These are phyloP conservation scores for Caenorhabditis inopinata DNA, from an alignment of 1,140 invertebrate species.

Conservation along the genomic window DNA sequence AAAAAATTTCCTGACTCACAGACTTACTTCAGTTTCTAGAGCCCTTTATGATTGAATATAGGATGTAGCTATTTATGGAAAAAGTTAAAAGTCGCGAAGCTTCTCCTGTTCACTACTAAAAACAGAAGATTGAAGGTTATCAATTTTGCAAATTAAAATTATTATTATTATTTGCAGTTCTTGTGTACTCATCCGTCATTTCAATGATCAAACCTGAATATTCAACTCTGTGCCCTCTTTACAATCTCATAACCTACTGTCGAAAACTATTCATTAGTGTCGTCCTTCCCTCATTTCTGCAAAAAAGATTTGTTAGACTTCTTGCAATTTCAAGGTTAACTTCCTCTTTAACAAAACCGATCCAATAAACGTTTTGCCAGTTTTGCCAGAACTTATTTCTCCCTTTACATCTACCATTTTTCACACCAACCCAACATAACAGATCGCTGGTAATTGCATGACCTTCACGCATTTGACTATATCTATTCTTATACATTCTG, in stretches of 20 bases:
- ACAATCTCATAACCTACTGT: not conserved
- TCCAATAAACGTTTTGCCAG: not conserved
- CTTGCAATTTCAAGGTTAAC: not conserved
- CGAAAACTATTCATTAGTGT: not conserved
- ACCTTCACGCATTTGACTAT: constrained; percentile 4
- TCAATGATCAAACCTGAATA: no score
- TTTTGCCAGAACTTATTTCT: not conserved
- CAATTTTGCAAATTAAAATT: no score
- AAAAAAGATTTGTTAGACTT: not conserved
- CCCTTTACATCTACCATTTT: not conserved
- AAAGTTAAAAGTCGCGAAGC: no score
- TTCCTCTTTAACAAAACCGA: not conserved
- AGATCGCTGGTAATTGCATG: not conserved
- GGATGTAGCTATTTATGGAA: no score
- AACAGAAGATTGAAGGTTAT: no score
- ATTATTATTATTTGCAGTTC: no score
- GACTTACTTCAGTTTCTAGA: no score
- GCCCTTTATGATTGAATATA: no score
- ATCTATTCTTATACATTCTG: not conserved
- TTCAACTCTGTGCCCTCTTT: no score
- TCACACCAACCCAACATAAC: not conserved
- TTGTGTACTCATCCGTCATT: no score
- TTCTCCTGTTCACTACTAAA: no score
- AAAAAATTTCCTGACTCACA: no score
- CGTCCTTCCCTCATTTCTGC: not conserved